Evolutionary conservation across 2,888 invertebrate genomes (phyloP), one percentile per base, ranked within the genome.

Genomic region (Drosophila antonietae): DNA sequence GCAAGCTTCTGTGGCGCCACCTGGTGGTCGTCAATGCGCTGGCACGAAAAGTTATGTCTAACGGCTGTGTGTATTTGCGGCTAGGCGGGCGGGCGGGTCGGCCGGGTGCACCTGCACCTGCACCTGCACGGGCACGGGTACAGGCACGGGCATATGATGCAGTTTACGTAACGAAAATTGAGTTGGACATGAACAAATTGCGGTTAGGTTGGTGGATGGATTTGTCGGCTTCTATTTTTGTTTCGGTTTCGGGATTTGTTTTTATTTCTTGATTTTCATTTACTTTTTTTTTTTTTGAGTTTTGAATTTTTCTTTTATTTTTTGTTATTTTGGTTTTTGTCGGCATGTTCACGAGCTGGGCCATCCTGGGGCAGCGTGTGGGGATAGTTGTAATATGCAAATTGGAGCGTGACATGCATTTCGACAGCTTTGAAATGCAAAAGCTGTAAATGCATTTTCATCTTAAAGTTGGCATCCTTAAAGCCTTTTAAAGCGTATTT

Each of bases 111-210:
- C 46, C 55, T 70, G 58, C 65, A 14, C 3, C 6, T 7, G 14
- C 44, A 46, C 23, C 23, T 23, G 12, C 14, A 46, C 46, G 47
- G 67, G 58, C 65, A 28, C 5, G 28, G 28, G 28, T 5, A 28
- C 28, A 5, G 28, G 28, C 28, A 63, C 55, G 63, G 69, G 76
- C 89, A 88, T 84, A 88, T 86, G 84, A 83, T 84, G 89, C 89
- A 84, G 87, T 84, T 84, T 88, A 86, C 84, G 89, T 84, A 88
- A 83, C 89, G 83, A 88, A 84, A 84, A 84, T 84, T 88, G 89
- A 84, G 84, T 84, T 88, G 89, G 87, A 88, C 84, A 88, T 84
- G 84, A 78, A 76, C 84, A 83, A 88, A 84, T 88, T 88, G 89
- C 77, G 84, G 84, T 88, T 86, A 79, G 87, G 65, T 75, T 69